Percentiles rank a stretch among this genome's conserved stretches.
phyloP scores from a whole-genome alignment of 2,113 vertebrate genomes.

The Meriones unguiculatus region DNA sequence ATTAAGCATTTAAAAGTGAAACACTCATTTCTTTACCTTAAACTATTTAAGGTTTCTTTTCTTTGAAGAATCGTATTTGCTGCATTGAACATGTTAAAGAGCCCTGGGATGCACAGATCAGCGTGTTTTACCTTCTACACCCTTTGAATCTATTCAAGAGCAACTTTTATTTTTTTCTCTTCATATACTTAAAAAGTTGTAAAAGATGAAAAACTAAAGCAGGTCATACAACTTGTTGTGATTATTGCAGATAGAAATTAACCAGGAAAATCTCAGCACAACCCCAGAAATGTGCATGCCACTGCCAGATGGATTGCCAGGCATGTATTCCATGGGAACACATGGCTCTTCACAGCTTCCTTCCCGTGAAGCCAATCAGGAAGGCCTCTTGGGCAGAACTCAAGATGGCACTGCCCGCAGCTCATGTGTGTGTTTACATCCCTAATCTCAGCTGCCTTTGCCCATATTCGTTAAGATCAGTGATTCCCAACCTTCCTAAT shows the following conservation, averaged over 20 bases:
- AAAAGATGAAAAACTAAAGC: constrained; percentile 9
- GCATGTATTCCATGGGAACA: not conserved
- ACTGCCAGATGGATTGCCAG: not conserved
- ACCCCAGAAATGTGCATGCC: not conserved
- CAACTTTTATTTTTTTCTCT: not conserved
- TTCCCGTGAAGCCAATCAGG: not conserved
- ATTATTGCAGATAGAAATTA: constrained; percentile 28
- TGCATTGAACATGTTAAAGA: not conserved
- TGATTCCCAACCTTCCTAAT: not conserved
- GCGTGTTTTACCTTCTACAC: not conserved
- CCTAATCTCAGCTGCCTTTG: not conserved
- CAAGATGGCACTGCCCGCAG: not conserved
- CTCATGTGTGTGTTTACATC: not conserved
- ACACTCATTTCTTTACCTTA: constrained; percentile 32
- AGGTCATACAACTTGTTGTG: not conserved
- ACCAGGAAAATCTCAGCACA: not conserved
- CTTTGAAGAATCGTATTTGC: not conserved
- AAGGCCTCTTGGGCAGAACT: not conserved
- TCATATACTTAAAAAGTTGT: not conserved
- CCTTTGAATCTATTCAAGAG: constrained; percentile 31
- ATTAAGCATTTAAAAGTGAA: constrained; percentile 43
- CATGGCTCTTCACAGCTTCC: not conserved
- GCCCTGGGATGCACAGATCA: not conserved
- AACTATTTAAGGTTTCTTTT: constrained; percentile 30
- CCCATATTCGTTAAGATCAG: not conserved